Base-by-base conservation (phyloP, 2,888 invertebrate species). In the Drosophila dives region DNA sequence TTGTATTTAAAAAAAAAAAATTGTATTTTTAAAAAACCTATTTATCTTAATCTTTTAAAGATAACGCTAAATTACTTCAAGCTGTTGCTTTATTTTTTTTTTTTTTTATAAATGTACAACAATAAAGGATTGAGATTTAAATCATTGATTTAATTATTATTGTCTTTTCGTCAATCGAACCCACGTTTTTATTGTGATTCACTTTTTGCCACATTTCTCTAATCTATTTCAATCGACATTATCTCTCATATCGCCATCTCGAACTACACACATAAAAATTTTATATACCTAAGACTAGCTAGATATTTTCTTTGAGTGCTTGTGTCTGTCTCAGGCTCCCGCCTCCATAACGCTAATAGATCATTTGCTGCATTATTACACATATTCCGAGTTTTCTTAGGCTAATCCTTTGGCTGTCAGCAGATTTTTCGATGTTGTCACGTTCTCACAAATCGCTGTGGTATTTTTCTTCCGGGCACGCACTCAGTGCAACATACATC, bases 291-390 rank as follows among this genome's bases (percentile, higher is more conserved):
- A 45, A 15, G 15, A 45, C 20, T 23, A 23, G 0, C 2, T 10
- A 5, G 15, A 32, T 26, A 11, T 54, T 36, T 26, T 54, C 23
- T 38, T 15, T n/a, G 4, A 45, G 23, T 69, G 66, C 49, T 33
- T 50, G 48, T 34, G 15, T 33, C 36, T 59, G 42, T 40, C 26
- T 33, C 48, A 32, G 34, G 34, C 59, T 23, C 29, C 23, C 20
- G 34, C 3, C 6, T 61, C n/a, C n/a, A 8, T 45, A 8, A 26
- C 15, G 7, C 1, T 84, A 75, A 84, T 86, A 78, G 83, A 82
- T 85, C 76, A 85, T 85, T 87, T 87, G 72, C 72, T 75, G 80
- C 87, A 78, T 78, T 85, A 85, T 85, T 87, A 85, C 82, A 76
- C 82, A 74, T 87, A 77, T 73, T 75, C 66, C 73, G 65, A 48